A percentile compares a stretch with the other conserved stretches of the same genome.
Conservation (phyloP, 2,797 vertebrate genomes). For the Cynodonichthys magdalenae region DNA sequence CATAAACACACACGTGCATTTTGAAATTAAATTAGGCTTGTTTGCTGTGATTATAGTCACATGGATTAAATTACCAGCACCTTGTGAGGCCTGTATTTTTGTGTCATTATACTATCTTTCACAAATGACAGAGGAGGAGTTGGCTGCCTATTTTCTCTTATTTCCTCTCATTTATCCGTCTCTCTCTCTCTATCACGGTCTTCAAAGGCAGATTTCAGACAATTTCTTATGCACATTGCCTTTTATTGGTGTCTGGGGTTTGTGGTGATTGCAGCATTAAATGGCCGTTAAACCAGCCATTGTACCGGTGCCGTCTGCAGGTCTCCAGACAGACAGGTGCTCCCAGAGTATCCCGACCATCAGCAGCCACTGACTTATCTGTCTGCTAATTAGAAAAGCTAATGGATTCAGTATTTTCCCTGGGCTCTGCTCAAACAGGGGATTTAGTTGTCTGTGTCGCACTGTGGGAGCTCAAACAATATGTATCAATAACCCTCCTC, state of each 20-base stretch:
- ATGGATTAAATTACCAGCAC: constrained; percentile 9
- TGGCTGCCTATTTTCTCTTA: constrained; percentile 45
- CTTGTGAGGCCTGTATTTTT: constrained; percentile 6
- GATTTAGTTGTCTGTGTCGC: constrained; percentile 38
- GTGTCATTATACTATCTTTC: constrained; percentile 22
- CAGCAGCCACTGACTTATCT: constrained; percentile 61
- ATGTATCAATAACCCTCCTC: constrained; percentile 49
- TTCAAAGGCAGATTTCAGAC: constrained; percentile 58
- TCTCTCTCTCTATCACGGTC: constrained; percentile 22
- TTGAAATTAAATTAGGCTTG: constrained; percentile 17
- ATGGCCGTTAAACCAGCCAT: constrained; percentile 71
- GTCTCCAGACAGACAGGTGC: constrained; percentile 69
- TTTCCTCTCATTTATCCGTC: constrained; percentile 42
- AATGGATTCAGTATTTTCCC: constrained; percentile 51
- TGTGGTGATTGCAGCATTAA: constrained; percentile 64
- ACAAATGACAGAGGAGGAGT: constrained; percentile 28
- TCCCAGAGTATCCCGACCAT: constrained; percentile 54
- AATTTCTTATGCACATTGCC: constrained; percentile 53
- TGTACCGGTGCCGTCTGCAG: constrained; percentile 67
- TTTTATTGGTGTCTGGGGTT: constrained; percentile 63
- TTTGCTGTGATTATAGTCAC: constrained; percentile 32
- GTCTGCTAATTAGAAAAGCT: constrained; percentile 71
- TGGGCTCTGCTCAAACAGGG: constrained; percentile 26
- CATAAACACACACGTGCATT: neutral
- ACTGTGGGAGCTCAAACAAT: constrained; percentile 32